phyloP scores from a whole-genome alignment of 2,113 vertebrate genomes.

The Tychaedon coryphoeus region DNA sequence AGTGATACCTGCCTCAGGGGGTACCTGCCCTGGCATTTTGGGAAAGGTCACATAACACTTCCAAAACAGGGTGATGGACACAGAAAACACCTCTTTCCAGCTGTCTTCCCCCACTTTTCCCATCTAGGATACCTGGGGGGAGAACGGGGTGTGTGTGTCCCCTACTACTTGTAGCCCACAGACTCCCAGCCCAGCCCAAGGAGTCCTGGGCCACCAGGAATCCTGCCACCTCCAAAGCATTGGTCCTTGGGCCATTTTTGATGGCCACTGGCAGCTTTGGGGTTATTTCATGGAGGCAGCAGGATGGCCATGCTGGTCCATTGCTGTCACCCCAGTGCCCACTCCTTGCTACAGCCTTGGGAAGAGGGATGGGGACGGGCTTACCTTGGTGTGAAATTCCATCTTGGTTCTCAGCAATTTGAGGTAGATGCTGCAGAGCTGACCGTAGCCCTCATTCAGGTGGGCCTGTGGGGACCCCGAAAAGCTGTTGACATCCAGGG shows the following conservation, averaged over 20 bases:
- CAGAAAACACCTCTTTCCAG: background rate
- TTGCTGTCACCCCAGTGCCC: background rate
- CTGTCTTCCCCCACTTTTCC: background rate
- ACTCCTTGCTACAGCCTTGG: background rate
- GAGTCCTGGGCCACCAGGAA: background rate
- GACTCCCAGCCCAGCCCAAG: background rate
- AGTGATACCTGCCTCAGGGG: accelerated
- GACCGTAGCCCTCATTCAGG: slow-evolving; percentile 94
- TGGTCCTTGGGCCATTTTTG: background rate
- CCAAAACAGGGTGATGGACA: background rate
- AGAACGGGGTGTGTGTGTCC: background rate
- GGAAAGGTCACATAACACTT: background rate
- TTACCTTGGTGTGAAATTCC: slow-evolving; percentile 98
- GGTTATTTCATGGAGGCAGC: background rate
- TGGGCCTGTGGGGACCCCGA: slow-evolving; percentile 82
- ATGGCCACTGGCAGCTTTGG: background rate
- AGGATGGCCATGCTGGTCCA: background rate
- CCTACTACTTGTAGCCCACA: background rate
- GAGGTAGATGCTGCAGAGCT: slow-evolving; percentile 98
- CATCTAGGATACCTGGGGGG: background rate
- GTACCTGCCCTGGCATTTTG: background rate
- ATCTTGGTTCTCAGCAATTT: slow-evolving; percentile 98
- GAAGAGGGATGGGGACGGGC: background rate
- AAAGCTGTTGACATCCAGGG: background rate
- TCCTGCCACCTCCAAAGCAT: accelerated